phyloP scores from a whole-genome alignment of 2,797 vertebrate genomes.

The Botia kubotai region DNA sequence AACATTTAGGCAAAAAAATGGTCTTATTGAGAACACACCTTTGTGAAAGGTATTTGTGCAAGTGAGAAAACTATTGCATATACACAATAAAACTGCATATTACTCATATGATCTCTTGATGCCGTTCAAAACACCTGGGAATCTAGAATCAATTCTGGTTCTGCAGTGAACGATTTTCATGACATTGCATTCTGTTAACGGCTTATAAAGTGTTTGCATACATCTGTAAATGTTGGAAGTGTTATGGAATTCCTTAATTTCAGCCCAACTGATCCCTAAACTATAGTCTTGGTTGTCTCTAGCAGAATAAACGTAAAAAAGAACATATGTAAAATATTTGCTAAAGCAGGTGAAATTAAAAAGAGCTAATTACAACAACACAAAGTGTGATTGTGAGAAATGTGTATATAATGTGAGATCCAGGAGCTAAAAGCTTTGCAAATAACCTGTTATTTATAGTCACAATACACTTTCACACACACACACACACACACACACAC shows the following conservation, averaged over 20 bases:
- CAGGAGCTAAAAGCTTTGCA: slow-evolving; percentile 31
- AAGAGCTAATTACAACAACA: slow-evolving; percentile 50
- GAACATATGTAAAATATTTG: background rate
- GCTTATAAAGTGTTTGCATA: too few species aligned
- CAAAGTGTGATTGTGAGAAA: slow-evolving; percentile 43
- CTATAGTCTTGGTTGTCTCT: background rate
- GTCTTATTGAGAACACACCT: background rate
- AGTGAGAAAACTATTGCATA: background rate
- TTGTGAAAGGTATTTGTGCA: background rate
- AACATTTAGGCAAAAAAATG: background rate
- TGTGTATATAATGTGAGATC: slow-evolving; percentile 37
- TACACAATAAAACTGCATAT: background rate
- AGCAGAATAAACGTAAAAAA: background rate
- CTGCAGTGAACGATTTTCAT: too few species aligned
- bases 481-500: background rate
- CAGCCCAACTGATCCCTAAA: too few species aligned
- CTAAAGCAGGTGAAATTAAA: slow-evolving; percentile 26
- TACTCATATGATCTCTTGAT: too few species aligned
- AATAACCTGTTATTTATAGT: slow-evolving; percentile 47
- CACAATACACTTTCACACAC: slow-evolving; percentile 20
- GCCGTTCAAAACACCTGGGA: too few species aligned
- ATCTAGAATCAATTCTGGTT: too few species aligned
- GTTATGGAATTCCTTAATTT: too few species aligned
- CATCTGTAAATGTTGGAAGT: too few species aligned
- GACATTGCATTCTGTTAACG: too few species aligned